These are phyloP conservation scores for Cerceris ruficornis DNA, from an alignment of 2,888 invertebrate genomes.

Conservation along the genomic window DNA sequence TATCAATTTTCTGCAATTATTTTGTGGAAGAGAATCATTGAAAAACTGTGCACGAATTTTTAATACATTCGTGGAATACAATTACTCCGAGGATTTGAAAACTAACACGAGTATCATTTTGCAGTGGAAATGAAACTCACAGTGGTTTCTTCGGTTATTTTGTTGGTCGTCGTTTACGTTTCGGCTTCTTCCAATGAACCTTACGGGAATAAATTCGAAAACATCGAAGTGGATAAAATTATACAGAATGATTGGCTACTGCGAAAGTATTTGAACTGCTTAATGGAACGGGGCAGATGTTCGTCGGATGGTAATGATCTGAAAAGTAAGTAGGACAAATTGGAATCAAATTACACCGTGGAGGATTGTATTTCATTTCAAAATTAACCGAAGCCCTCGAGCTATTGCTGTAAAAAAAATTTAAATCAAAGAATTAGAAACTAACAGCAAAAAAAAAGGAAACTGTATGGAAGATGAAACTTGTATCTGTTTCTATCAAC, in stretches of 20 bases:
- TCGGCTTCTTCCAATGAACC: conserved; percentile 37
- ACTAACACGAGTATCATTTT: neutral
- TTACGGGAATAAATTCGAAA: conserved; percentile 87
- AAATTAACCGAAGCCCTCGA: no score
- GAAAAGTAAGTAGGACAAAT: conserved; percentile 84
- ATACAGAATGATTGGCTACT: conserved; percentile 86
- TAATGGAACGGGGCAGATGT: conserved; percentile 86
- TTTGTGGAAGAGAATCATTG: neutral
- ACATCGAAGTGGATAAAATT: conserved; percentile 86
- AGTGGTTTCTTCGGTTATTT: conserved; percentile 63
- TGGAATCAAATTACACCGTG: neutral
- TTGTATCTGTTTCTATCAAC: neutral
- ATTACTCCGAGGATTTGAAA: no score
- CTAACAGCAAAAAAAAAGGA: no score
- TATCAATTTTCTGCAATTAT: neutral
- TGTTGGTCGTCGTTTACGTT: conserved; percentile 60
- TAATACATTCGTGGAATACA: neutral
- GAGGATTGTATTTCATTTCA: neutral
- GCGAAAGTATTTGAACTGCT: conserved; percentile 86
- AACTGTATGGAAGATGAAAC: no score
- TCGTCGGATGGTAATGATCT: conserved; percentile 87
- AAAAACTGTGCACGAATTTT: neutral
- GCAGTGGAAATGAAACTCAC: conserved; percentile 70
- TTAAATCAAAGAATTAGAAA: neutral
- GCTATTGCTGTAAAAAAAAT: no score